Conservation (phyloP, 2,797 vertebrate species). For the Sebastes hubbsi region DNA sequence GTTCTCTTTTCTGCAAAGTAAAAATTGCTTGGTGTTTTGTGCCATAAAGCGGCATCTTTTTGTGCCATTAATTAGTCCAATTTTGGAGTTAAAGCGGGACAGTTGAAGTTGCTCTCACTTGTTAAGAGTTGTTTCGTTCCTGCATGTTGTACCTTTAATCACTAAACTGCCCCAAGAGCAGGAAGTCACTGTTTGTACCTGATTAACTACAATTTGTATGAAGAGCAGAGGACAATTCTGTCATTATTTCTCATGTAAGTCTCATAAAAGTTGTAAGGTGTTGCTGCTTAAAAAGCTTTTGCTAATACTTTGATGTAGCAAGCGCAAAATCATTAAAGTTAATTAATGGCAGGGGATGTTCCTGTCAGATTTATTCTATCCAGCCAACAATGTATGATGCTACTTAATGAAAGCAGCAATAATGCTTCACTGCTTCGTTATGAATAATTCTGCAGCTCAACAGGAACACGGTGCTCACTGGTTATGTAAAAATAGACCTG, state of each 20-base stretch:
- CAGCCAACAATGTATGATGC: not conserved
- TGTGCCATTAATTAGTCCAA: not conserved
- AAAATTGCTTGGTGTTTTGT: not conserved
- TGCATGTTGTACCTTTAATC: not conserved
- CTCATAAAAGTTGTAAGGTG: slow-evolving; percentile 4
- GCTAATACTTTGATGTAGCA: not conserved
- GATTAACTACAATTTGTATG: slow-evolving; percentile 9
- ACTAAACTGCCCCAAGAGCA: not conserved
- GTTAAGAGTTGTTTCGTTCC: not conserved
- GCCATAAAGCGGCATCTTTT: not conserved
- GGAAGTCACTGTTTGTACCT: slow-evolving; percentile 2
- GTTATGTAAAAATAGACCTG: slow-evolving; percentile 53
- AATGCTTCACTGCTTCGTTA: slow-evolving; percentile 14
- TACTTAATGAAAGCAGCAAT: slow-evolving; percentile 32
- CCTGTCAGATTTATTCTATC: slow-evolving; percentile 13
- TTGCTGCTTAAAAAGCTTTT: slow-evolving; percentile 26
- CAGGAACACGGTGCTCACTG: slow-evolving; percentile 19
- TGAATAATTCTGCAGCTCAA: slow-evolving; percentile 41
- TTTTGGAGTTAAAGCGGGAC: not conserved
- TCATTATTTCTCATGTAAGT: slow-evolving; percentile 10
- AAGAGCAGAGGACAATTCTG: not conserved
- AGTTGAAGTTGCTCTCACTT: not conserved
- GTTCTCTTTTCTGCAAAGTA: not conserved
- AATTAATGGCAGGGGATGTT: slow-evolving; percentile 12
- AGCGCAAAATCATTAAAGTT: slow-evolving; percentile 16